Evolutionary conservation across 1,140 invertebrate species (phyloP), one percentile per base, ranked within the genome.

Genomic region (Drosophila littoralis): DNA sequence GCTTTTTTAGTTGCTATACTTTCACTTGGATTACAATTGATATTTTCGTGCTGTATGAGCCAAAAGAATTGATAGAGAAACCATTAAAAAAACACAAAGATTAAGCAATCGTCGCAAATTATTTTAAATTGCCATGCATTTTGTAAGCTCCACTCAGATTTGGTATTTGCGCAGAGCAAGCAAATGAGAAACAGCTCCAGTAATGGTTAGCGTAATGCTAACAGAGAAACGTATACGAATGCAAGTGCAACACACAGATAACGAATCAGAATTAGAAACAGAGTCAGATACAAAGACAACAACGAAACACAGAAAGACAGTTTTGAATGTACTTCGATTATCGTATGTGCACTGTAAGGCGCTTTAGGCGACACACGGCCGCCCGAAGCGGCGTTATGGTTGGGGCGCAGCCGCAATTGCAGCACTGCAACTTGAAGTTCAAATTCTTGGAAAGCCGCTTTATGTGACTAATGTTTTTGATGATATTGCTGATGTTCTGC

Each of bases 21-120:
- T 91, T 88, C 75, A 91, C 82, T 88, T 91, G 83, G 64, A 91
- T 91, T 79, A 91, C 76, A 90, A 91, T 91, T 64, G 78, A 82
- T 88, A 91, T 82, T 76, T 84, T 91, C 77, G 81, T 91, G 83
- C 84, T 86, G 86, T 76, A 86, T 88, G 79, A 79, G 65, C 77
- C 66, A 69, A 68, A 81, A 80, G 79, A 86, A 77, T 79, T 90
- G 77, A 55, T 80, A 75, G 83, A 79, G 60, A 81, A 81, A 84
- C 75, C 71, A 80, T 91, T 88, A 75, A 79, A 54, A 81, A 46
- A 88, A 67, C 63, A 63, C 46, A 75, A 36, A 65, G 50, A 81
- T 78, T 43, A 64, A 57, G 36, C 65, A 33, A 36, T 48, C 6
- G 7, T 48, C 15, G 40, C 17, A 59, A 60, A 64, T 64, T 64